Evolutionary conservation across 2,888 invertebrate species (phyloP), one percentile per base, ranked within the genome.

Genomic region (Sarcophaga carnaria): DNA sequence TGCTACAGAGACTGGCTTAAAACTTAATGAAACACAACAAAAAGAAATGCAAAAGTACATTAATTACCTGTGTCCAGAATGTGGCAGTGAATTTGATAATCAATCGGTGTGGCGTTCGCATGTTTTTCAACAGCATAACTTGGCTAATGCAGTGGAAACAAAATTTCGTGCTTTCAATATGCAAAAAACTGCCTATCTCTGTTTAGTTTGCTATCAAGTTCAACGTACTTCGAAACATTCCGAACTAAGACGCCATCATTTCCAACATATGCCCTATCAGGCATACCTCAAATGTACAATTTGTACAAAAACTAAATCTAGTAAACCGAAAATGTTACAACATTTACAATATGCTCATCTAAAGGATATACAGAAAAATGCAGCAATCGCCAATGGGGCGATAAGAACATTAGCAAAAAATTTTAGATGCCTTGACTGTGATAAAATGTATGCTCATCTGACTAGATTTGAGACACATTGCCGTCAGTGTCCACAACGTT

Each of bases 251-350:
- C 92, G 91, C 63, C 92, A 92, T 89, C 91, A 90, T 72, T 92
- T 92, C 37, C 91, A 90, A 62, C 92, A 92, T 77, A 88, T 92
- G 80, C 91, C 92, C 6, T 92, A 89, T 83, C 91, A 91, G 8
- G 90, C 92, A 1, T 92, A 92, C 71, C 84, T 92, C 0, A 92
- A 92, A 81, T 92, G 92, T 49, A 88, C 88, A 0, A 63, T 92
- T 11, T 92, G 92, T 54, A 83, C 88, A 0, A 91, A 91, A 25
- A 90, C 92, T 2, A 92, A 92, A 85, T 91, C 92, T 0, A 92
- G 91, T 79, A 92, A 91, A 85, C 89, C 90, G 0, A 92, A 92
- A 87, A 92, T 92, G 86, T 83, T 90, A 45, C 90, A 91, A 74
- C 92, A 92, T 79, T 89, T 92, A 71, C 89, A 91, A n/a, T 88